Evolutionary conservation across 2,888 invertebrate species (phyloP).

Genomic region (Nomada fabriciana): DNA sequence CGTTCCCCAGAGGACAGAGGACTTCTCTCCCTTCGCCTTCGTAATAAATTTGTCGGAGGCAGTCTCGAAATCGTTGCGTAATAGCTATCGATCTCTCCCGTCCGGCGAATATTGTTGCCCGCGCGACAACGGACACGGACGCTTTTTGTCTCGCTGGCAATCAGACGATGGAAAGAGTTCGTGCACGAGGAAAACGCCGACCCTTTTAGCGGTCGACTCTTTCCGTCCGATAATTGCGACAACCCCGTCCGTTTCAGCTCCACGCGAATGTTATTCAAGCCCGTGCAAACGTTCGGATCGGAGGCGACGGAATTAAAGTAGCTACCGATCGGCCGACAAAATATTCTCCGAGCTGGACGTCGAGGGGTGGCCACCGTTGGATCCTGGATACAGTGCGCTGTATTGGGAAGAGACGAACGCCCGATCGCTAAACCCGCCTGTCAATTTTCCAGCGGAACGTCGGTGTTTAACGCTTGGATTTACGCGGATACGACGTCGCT

Average conservation of each 20-base stretch:
- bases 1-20: conserved; percentile 36
- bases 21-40: conserved; percentile 12
- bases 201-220: background rate
- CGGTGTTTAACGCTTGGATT: conserved; percentile 61
- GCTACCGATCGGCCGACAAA: background rate
- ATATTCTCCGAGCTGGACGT: background rate
- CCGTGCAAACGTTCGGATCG: too few species aligned
- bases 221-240: background rate
- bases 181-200: background rate
- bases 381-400: too few species aligned
- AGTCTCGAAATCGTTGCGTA: conserved; percentile 57
- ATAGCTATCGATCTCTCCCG: conserved; percentile 51
- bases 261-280: background rate
- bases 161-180: conserved; percentile 28
- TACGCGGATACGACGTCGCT: conserved; percentile 67
- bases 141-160: conserved; percentile 16
- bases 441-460: conserved; percentile 73
- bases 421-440: conserved; percentile 52
- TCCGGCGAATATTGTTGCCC: conserved; percentile 27
- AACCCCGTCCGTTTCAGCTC: background rate
- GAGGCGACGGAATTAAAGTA: too few species aligned
- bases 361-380: too few species aligned
- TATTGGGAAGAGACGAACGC: conserved; percentile 23
- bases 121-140: background rate
- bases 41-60: conserved; percentile 62